Evolutionary conservation across 1,140 invertebrate species (phyloP).

Genomic region (Drosophila simulans): DNA sequence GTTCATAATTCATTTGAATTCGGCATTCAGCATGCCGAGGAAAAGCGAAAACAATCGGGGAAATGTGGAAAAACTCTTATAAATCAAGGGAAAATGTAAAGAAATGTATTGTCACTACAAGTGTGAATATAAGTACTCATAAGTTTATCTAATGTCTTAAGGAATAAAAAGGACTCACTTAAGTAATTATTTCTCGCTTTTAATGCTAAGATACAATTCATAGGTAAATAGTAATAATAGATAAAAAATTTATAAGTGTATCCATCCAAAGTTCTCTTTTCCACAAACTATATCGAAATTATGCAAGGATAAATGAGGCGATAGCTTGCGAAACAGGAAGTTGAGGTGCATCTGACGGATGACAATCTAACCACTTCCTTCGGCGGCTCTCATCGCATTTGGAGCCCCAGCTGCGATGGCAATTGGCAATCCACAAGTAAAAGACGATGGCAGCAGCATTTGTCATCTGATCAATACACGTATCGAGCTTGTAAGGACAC

Average conservation of each 20-base stretch:
- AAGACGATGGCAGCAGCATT: slow-evolving; percentile 46
- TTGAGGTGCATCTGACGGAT: slow-evolving; percentile 21
- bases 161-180: no score
- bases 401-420: slow-evolving; percentile 31
- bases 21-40: slow-evolving; percentile 23
- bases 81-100: background rate
- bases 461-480: slow-evolving; percentile 59
- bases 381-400: slow-evolving; percentile 27
- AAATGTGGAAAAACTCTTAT: background rate
- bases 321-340: slow-evolving; percentile 2
- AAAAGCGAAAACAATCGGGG: background rate
- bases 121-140: no score
- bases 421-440: slow-evolving; percentile 43
- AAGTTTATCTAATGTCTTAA: no score
- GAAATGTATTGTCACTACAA: background rate
- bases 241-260: no score
- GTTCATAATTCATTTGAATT: slow-evolving; percentile 67
- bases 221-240: no score
- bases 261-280: no score
- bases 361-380: slow-evolving; percentile 28
- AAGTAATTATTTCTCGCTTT: no score
- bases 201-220: no score
- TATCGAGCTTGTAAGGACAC: slow-evolving; percentile 16
- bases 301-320: background rate
- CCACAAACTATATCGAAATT: background rate